Percentiles rank a stretch among this genome's conserved stretches.
phyloP scores from a whole-genome alignment of 1,140 invertebrate species.

The Drosophila aff. region DNA sequence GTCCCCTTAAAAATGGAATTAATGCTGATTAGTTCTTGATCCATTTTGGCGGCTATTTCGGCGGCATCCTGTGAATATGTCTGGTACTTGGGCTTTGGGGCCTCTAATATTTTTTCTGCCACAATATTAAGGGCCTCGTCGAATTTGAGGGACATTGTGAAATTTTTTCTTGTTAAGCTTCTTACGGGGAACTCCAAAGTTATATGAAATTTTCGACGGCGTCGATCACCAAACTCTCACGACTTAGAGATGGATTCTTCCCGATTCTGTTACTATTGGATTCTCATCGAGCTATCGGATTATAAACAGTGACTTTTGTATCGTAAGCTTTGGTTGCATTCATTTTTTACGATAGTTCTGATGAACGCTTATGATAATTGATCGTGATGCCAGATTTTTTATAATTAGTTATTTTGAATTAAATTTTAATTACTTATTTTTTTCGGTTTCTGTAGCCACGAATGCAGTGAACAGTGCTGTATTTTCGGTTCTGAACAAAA shows the following conservation, averaged over 20 bases:
- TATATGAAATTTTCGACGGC: not conserved
- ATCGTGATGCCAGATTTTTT: too few species aligned
- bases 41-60: slow-evolving; percentile 8
- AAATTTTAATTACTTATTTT: too few species aligned
- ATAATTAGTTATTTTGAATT: too few species aligned
- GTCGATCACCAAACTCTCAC: too few species aligned
- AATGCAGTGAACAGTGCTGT: too few species aligned
- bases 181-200: not conserved
- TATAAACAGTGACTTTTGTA: too few species aligned
- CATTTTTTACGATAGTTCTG: too few species aligned
- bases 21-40: slow-evolving; percentile 1
- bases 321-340: too few species aligned
- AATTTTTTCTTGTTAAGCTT: not conserved
- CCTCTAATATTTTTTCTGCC: not conserved
- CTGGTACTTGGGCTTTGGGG: not conserved
- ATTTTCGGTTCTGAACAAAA: too few species aligned
- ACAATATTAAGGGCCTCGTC: slow-evolving; percentile 6
- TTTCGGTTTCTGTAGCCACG: too few species aligned
- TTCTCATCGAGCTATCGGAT: not conserved
- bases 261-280: not conserved
- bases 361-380: too few species aligned
- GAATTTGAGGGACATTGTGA: not conserved
- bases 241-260: not conserved
- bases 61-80: not conserved
- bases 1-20: slow-evolving; percentile 16